A percentile compares a stretch with the other conserved stretches of the same genome.
phyloP scores from a whole-genome alignment of 30 jellyfish, hydroid and myxozoan genomes.

The Catostylus mosaicus region DNA sequence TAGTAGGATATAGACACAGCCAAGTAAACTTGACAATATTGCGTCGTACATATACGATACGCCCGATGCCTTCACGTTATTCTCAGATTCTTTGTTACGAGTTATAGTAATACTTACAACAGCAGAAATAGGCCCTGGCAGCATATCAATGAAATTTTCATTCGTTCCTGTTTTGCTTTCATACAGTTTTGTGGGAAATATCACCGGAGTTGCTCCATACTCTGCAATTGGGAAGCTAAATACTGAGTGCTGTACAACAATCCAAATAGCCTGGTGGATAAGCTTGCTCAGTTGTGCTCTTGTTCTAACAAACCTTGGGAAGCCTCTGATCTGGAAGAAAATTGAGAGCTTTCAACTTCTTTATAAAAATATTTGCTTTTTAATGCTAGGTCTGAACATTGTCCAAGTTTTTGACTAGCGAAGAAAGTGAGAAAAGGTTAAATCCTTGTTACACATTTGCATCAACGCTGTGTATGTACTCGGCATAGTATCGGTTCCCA shows the following conservation, averaged over 20 bases:
- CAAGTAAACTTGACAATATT: too few relatives aligned
- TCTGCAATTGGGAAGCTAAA: slow-evolving; percentile 48
- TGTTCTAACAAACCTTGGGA: slow-evolving; percentile 6
- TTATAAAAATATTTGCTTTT: not conserved
- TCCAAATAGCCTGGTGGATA: slow-evolving; percentile 21
- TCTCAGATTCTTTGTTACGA: too few relatives aligned
- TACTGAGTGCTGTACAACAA: slow-evolving; percentile 50
- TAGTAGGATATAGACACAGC: too few relatives aligned
- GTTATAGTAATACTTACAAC: slow-evolving; percentile 31
- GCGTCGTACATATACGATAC: too few relatives aligned
- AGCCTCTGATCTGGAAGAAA: slow-evolving; percentile 17
- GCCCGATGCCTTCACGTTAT: too few relatives aligned
- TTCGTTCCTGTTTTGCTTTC: not conserved
- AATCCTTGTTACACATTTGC: too few relatives aligned
- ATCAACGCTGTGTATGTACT: too few relatives aligned
- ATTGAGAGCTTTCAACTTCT: too few relatives aligned
- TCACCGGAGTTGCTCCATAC: slow-evolving; percentile 17
- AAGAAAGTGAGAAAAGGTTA: not conserved
- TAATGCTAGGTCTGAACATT: not conserved
- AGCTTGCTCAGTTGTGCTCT: not conserved
- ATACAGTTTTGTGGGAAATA: slow-evolving; percentile 44
- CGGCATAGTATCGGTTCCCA: too few relatives aligned
- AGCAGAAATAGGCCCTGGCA: slow-evolving; percentile 10
- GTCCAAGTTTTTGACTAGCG: not conserved
- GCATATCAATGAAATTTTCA: slow-evolving; percentile 2